Evolutionary conservation across 2,797 vertebrate genomes (phyloP).

Genomic region (Macropus fuliginosus): DNA sequence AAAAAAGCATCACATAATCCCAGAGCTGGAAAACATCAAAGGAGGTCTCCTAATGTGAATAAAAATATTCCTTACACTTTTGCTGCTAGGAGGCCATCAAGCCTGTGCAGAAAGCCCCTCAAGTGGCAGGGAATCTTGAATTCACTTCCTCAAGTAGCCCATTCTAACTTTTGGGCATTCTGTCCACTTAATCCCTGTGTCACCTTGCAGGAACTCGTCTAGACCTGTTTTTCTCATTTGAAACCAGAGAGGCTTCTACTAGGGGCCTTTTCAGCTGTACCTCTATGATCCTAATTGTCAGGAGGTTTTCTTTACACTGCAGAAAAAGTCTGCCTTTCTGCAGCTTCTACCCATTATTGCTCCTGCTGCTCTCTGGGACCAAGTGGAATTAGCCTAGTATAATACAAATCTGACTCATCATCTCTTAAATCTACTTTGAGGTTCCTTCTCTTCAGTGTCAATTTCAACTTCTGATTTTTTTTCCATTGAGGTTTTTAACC

Average conservation of each 20-base stretch:
- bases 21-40: not conserved
- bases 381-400: not conserved
- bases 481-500: not conserved
- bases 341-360: not conserved
- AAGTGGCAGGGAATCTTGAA: not conserved
- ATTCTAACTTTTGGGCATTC: not conserved
- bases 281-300: not conserved
- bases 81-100: not conserved
- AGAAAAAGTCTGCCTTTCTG: not conserved
- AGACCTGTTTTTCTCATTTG: not conserved
- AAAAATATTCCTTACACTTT: not conserved
- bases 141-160: not conserved
- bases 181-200: not conserved
- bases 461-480: not conserved
- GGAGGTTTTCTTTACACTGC: not conserved
- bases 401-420: not conserved
- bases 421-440: not conserved
- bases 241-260: not conserved
- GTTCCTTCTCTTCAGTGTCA: not conserved
- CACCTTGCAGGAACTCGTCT: not conserved
- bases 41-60: not conserved
- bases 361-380: not conserved
- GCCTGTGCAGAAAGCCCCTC: not conserved
- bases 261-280: not conserved
- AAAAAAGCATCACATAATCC: not conserved